Evolutionary conservation across 2,113 vertebrate species (phyloP), one percentile per base, ranked within the genome.

Genomic region (Bubalus kerabau): DNA sequence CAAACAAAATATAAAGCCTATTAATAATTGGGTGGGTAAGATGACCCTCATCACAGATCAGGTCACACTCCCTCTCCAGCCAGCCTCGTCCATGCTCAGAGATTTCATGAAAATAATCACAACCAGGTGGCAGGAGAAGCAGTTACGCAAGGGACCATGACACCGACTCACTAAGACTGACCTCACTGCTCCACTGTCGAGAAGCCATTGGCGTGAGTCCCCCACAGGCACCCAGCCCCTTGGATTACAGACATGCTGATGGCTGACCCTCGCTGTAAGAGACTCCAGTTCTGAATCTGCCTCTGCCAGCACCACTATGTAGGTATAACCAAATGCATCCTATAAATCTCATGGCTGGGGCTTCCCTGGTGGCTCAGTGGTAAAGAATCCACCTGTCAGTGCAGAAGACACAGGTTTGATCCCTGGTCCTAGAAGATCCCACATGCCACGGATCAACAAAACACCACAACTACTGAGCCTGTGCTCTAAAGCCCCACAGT

Each of bases 1-100:
- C 52, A 95, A 97, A 92, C 43, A 78, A 96, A 85, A 92, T 40
- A 43, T 16, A 94, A 59, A 94, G 43, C 7, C 71, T 90, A 50
- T 76, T 82, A 83, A 59, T 36, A 86, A 67, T 5, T 1, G 6
- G 26, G 24, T 87, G 5, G 60, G 71, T 60, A 56, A 85, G 50
- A 82, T 76, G 46, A 57, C 46, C 32, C 16, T 64, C 24, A 19
- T 54, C 46, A n/a, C 10, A 94, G 26, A 90, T 87, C 84, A 92
- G 59, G 62, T 71, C 24, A 74, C 9, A 95, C n/a, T 92, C 24
- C n/a, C 94, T 43, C 84, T 60, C 76, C 46, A 40, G 64, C 59
- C 93, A 78, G 81, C 5, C 54, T 59, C 23, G 54, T 60, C 26
- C 5, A 50, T 91, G n/a, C 54, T 90, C 56, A 57, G 10, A 28